Conservation (phyloP, 1,140 invertebrate genomes). For the Hesperophylax magnus region DNA sequence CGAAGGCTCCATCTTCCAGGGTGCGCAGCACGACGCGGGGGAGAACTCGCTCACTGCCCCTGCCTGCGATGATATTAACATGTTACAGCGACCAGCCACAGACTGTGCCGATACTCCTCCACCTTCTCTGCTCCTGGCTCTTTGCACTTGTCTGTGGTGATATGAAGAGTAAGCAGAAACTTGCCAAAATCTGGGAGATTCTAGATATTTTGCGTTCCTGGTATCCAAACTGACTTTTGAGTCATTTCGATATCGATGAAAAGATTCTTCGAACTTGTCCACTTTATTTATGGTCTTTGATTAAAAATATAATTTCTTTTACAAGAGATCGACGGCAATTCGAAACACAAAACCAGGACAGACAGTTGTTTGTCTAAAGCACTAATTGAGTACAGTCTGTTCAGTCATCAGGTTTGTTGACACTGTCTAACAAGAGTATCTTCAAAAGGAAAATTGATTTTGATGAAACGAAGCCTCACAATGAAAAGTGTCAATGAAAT, state of each 20-base stretch:
- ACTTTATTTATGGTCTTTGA: too few relatives aligned
- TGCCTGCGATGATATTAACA: constrained; percentile 63
- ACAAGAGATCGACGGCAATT: not conserved
- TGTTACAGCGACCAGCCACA: constrained; percentile 43
- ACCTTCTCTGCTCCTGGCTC: constrained; percentile 3
- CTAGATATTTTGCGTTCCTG: too few relatives aligned
- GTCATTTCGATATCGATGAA: too few relatives aligned
- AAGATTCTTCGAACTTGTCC: too few relatives aligned
- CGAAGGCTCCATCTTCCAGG: constrained; percentile 71
- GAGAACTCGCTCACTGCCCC: constrained; percentile 70
- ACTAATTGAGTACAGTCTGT: constrained; percentile 28
- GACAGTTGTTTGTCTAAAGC: constrained; percentile 14
- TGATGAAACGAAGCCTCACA: constrained; percentile 12
- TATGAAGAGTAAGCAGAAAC: too few relatives aligned
- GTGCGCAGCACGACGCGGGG: constrained; percentile 69
- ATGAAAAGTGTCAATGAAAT: constrained; percentile 32
- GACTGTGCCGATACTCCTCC: not conserved
- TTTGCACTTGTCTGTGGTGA: not conserved
- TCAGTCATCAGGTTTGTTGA: constrained; percentile 25
- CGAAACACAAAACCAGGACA: not conserved
- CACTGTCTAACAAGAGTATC: not conserved
- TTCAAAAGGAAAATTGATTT: constrained; percentile 29
- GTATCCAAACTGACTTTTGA: too few relatives aligned
- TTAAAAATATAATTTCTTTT: too few relatives aligned
- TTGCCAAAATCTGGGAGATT: too few relatives aligned